A percentile compares a stretch with the other conserved stretches of the same genome.
phyloP scores from a whole-genome alignment of 1,140 invertebrate species.

The Apis dorsata region DNA sequence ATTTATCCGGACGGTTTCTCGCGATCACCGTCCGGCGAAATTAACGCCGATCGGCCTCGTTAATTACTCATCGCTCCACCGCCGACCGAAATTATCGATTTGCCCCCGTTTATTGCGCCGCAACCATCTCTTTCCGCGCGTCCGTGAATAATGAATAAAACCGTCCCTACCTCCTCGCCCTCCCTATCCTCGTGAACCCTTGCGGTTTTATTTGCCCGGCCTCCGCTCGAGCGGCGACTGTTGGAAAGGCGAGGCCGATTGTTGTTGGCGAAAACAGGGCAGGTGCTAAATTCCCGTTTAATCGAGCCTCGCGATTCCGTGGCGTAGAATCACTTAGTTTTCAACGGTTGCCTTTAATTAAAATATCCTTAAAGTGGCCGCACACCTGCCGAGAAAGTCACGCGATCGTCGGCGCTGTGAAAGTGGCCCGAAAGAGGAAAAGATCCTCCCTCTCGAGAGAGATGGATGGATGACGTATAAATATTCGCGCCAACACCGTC shows the following conservation, averaged over 20 bases:
- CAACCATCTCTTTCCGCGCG: too few relatives aligned
- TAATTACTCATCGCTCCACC: slow-evolving; percentile 28
- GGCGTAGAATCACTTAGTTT: slow-evolving; percentile 2
- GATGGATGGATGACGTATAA: too few relatives aligned
- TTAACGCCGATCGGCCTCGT: slow-evolving; percentile 12
- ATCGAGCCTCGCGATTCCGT: slow-evolving; percentile 12
- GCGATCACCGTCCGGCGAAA: not conserved
- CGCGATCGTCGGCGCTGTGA: not conserved
- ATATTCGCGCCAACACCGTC: too few relatives aligned
- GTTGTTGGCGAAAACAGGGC: not conserved
- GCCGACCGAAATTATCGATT: slow-evolving; percentile 18
- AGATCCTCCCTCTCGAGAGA: too few relatives aligned
- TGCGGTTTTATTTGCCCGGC: not conserved
- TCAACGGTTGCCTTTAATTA: slow-evolving; percentile 28
- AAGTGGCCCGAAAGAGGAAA: not conserved
- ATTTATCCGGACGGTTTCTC: slow-evolving; percentile 21
- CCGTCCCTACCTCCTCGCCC: not conserved
- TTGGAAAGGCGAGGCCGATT: slow-evolving; percentile 1
- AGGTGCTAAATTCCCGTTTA: slow-evolving; percentile 17
- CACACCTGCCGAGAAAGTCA: slow-evolving; percentile 22
- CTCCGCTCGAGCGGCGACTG: not conserved
- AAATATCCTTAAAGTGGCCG: slow-evolving; percentile 15
- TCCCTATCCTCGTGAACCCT: not conserved
- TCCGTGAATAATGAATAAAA: too few relatives aligned
- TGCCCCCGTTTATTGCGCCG: not conserved